These are phyloP conservation scores for Venturia canescens DNA, from an alignment of 1,140 invertebrate species.

Conservation along the genomic window DNA sequence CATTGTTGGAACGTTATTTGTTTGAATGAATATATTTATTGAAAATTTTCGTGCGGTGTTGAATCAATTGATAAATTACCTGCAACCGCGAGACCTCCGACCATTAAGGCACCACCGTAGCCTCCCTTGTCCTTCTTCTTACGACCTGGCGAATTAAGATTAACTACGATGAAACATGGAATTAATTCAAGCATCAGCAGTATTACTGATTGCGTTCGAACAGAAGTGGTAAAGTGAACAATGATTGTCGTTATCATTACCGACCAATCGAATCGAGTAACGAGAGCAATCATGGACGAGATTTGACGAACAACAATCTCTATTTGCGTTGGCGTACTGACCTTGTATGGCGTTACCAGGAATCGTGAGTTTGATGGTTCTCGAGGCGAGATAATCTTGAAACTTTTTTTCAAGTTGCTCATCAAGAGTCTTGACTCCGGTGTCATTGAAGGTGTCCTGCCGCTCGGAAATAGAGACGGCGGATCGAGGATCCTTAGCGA, in stretches of 20 bases:
- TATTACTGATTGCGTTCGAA: too few species aligned
- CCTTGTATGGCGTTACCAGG: conserved; percentile 74
- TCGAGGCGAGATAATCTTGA: conserved; percentile 71
- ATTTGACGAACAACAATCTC: background rate
- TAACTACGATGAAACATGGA: background rate
- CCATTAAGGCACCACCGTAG: conserved; percentile 78
- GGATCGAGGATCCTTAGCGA: conserved; percentile 73
- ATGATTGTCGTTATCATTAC: background rate
- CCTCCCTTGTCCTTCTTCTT: conserved; percentile 75
- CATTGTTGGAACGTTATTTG: background rate
- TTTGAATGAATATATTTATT: conserved; percentile 20
- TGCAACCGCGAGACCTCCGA: conserved; percentile 81
- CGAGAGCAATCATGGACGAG: background rate
- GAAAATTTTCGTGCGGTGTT: background rate
- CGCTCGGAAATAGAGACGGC: conserved; percentile 32
- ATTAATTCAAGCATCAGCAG: background rate
- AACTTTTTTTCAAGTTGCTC: conserved; percentile 72
- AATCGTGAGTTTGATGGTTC: conserved; percentile 73
- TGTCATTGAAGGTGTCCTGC: conserved; percentile 52
- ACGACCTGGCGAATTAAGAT: conserved; percentile 67
- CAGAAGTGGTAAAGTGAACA: background rate
- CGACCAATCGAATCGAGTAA: background rate
- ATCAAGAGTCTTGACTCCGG: conserved; percentile 64
- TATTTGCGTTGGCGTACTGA: conserved; percentile 45
- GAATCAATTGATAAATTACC: conserved; percentile 66